Evolutionary conservation across 1,140 invertebrate genomes (phyloP), one percentile per base, ranked within the genome.

Genomic region (Myzus persicae): DNA sequence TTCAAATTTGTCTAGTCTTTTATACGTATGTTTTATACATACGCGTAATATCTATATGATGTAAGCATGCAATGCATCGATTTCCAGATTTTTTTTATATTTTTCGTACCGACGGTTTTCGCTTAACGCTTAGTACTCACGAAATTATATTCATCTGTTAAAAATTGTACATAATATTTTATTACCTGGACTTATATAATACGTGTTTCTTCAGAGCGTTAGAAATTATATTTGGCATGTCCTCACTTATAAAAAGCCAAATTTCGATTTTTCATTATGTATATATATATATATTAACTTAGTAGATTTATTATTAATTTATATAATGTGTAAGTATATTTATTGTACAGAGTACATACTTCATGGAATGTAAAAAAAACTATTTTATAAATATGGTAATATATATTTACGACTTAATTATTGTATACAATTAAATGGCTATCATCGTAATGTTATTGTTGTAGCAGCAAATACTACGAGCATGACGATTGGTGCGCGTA

Each of bases 331-430:
- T 67, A 67, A 67, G 59, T 67, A 67, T n/a, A 67, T 24, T 2
- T 36, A 48, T 88, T 88, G 85, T 88, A 44, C 14, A 42, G 38
- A 82, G 9, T 67, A 82, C 38, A 38, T 82, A 82, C 36, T 82
- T 48, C 48, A 88, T 22, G 44, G 48, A 87, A 48, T 88, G 85
- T 88, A 87, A 87, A 87, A 87, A 87, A 87, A 46, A 36, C 44
- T 48, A 51, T 88, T 88, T 48, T 36, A 88, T 48, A 48, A 88
- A 36, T 48, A 88, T 36, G 48, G 5, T 38, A 89, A 51, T 54
- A 89, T 38, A 38, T n/a, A 44, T n/a, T 87, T 48, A 88, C 87
- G 8, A 88, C 46, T 46, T 88, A 42, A 48, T 88, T 14, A 88
- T 88, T 46, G n/a, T 89, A 38, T 89, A 90, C 36, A 90, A 40